A percentile compares a stretch with the other conserved stretches of the same genome.
These are phyloP conservation scores for Abrostola tripartita DNA, from an alignment of 2,888 invertebrate genomes.

Conservation along the genomic window DNA sequence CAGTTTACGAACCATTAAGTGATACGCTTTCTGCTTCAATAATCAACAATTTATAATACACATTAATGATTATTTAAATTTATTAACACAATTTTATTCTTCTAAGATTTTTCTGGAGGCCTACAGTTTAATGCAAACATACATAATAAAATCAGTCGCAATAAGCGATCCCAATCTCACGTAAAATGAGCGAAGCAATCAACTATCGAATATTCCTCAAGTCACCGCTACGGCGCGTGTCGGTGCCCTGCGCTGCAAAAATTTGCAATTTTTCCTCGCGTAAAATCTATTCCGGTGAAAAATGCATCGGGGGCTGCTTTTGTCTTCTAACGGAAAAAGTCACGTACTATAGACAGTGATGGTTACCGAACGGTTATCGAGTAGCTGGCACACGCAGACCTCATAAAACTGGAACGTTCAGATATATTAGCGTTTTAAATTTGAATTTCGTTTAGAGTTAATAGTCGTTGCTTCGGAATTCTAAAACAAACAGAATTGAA, in stretches of 20 bases:
- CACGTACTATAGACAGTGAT: conserved; percentile 78
- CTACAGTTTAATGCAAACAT: too few relatives aligned
- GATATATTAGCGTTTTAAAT: conserved; percentile 22
- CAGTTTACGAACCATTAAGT: background rate
- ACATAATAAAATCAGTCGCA: background rate
- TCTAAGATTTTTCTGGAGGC: too few relatives aligned
- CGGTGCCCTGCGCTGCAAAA: conserved; percentile 68
- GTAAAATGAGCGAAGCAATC: conserved; percentile 67
- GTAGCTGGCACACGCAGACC: conserved; percentile 48
- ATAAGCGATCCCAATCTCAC: conserved; percentile 21
- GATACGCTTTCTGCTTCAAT: too few relatives aligned
- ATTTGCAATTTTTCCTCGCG: conserved; percentile 77
- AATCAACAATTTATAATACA: too few relatives aligned
- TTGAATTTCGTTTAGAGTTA: conserved; percentile 26
- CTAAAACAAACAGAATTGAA: too few relatives aligned
- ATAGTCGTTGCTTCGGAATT: background rate
- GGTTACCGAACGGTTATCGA: conserved; percentile 71
- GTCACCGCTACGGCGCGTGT: conserved; percentile 60
- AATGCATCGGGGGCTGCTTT: conserved; percentile 68
- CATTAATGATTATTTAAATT: too few relatives aligned
- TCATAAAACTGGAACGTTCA: conserved; percentile 43
- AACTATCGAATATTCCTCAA: conserved; percentile 69
- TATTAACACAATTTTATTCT: too few relatives aligned
- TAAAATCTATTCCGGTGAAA: conserved; percentile 76
- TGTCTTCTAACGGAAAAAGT: conserved; percentile 71